Evolutionary conservation across 2,888 invertebrate species (phyloP).

Genomic region (Horisme vitalbata): DNA sequence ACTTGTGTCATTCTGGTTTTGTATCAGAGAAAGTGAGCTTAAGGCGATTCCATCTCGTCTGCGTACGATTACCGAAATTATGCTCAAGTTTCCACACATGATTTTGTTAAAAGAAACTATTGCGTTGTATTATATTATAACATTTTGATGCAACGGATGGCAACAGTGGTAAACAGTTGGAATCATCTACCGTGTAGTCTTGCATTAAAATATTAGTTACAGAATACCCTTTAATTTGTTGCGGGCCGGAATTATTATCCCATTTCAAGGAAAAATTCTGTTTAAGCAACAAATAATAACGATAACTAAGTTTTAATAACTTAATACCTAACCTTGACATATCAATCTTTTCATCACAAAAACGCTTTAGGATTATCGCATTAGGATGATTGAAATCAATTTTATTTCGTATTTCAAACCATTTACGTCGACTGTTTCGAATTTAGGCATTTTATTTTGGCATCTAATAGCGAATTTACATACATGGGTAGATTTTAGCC

Average conservation of each 20-base stretch:
- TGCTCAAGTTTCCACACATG: slow-evolving; percentile 17
- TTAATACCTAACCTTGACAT: slow-evolving; percentile 3
- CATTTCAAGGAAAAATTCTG: no score
- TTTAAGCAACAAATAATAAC: background rate
- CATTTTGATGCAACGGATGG: slow-evolving; percentile 5
- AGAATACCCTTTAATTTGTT: no score
- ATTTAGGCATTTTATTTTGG: no score
- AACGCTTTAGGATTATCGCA: background rate
- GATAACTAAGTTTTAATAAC: background rate
- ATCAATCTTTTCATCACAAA: slow-evolving; percentile 1
- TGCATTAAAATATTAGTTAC: background rate
- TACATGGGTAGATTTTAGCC: no score
- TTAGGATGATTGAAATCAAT: background rate
- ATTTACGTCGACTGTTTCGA: no score
- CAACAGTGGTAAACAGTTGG: background rate
- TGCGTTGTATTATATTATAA: slow-evolving; percentile 8
- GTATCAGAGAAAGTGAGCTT: slow-evolving; percentile 39
- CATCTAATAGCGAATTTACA: no score
- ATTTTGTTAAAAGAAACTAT: slow-evolving; percentile 1
- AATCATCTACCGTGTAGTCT: background rate
- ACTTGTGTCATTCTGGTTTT: slow-evolving; percentile 36
- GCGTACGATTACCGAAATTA: slow-evolving; percentile 32
- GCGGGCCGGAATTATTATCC: no score
- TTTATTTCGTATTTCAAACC: background rate
- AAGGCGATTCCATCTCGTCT: slow-evolving; percentile 24